Evolutionary conservation across 2,797 vertebrate species (phyloP), one percentile per base, ranked within the genome.

Genomic region (Hozukius guyotensis): DNA sequence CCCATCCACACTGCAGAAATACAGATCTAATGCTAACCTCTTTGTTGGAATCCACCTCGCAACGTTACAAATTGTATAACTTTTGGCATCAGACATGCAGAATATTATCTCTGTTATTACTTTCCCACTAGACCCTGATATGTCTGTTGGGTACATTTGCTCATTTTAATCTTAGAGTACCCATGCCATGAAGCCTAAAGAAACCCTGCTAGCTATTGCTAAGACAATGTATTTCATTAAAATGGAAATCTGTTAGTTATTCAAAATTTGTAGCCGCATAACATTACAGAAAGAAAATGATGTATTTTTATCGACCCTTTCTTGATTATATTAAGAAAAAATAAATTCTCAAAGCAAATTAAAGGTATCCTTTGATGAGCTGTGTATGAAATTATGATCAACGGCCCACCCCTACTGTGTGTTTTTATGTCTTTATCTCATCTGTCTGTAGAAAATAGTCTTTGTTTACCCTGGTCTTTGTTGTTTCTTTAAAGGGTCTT

Each of bases 281-380:
- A 20, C 12, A 34, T 70, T 42, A 3, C 7, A 53, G 3, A 46
- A 38, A 60, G 5, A 27, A 60, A 49, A 29, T 4, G 2, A 49
- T 46, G 18, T 27, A 7, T 65, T 71, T 62, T 20, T 32, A 9
- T 42, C 12, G 34, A 29, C 55, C 6, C 36, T 18, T 16, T 53
- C 25, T 66, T 65, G 7, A 77, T 34, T 55, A 61, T n/a, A 68
- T 34, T 13, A 70, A 65, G 20, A 59, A 36, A 70, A 25, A 14
- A 24, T n/a, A 32, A 57, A 34, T 46, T 20, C 61, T 60, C 70
- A 80, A 75, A 88, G 81, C 46, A 77, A 84, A 84, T 70, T 32
- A 73, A 81, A 75, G 29, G 29, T n/a, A 29, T 63, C 53, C 63
- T 86, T 68, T 85, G 68, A 88, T 87, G 74, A 89, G 73, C 34